Evolutionary conservation across 2,888 invertebrate genomes (phyloP).

Genomic region (Ochlodes sylvanus): DNA sequence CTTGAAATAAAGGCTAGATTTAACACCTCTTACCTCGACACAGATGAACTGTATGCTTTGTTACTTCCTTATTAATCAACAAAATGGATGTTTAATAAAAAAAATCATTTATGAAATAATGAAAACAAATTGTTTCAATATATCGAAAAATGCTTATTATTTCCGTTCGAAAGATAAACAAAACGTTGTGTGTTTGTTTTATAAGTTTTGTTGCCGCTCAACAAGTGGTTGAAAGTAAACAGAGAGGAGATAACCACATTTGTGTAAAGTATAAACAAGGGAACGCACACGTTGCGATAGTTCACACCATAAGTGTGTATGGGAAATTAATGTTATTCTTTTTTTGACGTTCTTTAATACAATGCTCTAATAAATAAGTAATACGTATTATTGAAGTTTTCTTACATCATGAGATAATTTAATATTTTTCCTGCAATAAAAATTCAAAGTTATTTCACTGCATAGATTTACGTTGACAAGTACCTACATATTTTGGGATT

Average conservation of each 20-base stretch:
- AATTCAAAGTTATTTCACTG: too few species aligned
- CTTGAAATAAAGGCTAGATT: too few species aligned
- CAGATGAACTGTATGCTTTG: too few species aligned
- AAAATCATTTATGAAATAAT: conserved; percentile 22
- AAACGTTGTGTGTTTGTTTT: conserved; percentile 63
- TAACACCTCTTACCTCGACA: too few species aligned
- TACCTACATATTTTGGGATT: too few species aligned
- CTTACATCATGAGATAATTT: too few species aligned
- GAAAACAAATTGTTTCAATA: background rate
- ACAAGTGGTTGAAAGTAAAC: conserved; percentile 72
- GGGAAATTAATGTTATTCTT: conserved; percentile 49
- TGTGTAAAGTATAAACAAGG: conserved; percentile 45
- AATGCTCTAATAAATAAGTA: too few species aligned
- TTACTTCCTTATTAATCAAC: too few species aligned
- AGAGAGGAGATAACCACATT: conserved; percentile 45
- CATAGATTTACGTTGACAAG: too few species aligned
- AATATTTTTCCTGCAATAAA: too few species aligned
- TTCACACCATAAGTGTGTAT: conserved; percentile 59
- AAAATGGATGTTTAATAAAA: background rate
- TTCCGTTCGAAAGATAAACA: conserved; percentile 40
- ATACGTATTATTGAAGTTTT: too few species aligned
- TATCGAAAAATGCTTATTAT: conserved; percentile 39
- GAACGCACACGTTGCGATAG: conserved; percentile 53
- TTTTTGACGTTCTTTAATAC: conserved; percentile 38
- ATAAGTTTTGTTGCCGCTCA: conserved; percentile 55